Evolutionary conservation across 2,797 vertebrate genomes (phyloP).

Genomic region (Melanotaenia maccullochi): DNA sequence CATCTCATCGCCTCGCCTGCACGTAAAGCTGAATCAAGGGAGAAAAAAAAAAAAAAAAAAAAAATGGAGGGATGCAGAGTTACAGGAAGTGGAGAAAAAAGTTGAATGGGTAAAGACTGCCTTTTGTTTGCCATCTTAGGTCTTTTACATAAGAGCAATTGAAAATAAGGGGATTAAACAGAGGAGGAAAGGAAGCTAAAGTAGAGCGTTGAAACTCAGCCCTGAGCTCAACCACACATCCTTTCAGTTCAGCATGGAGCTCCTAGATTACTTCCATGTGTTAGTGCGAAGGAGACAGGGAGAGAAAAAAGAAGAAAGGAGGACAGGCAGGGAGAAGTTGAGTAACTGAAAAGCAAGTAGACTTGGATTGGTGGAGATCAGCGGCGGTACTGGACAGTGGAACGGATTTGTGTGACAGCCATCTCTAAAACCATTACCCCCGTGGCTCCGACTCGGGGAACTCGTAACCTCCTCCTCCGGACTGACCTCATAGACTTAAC

Average conservation of each 20-base stretch:
- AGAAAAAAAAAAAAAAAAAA: background rate
- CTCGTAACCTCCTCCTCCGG: slow-evolving; percentile 77
- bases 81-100: slow-evolving; percentile 67
- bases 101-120: slow-evolving; percentile 74
- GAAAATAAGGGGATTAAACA: slow-evolving; percentile 79
- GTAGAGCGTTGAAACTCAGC: slow-evolving; percentile 77
- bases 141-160: slow-evolving; percentile 76
- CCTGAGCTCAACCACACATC: slow-evolving; percentile 77
- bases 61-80: slow-evolving; percentile 55
- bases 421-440: slow-evolving; percentile 87
- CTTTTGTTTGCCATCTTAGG: slow-evolving; percentile 77
- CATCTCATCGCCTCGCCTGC: slow-evolving; percentile 34
- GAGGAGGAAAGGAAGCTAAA: slow-evolving; percentile 79
- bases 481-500: slow-evolving; percentile 73
- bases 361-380: slow-evolving; percentile 75
- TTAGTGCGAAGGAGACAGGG: slow-evolving; percentile 67
- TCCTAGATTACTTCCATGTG: slow-evolving; percentile 85
- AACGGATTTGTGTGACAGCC: slow-evolving; percentile 88
- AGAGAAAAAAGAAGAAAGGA: slow-evolving; percentile 72
- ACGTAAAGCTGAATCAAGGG: slow-evolving; percentile 48
- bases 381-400: slow-evolving; percentile 79
- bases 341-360: slow-evolving; percentile 71
- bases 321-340: slow-evolving; percentile 70
- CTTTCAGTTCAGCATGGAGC: slow-evolving; percentile 76
- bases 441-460: slow-evolving; percentile 74